Percentiles rank a stretch among this genome's conserved stretches.
These are phyloP conservation scores for Gnathonemus longibarbis DNA, from an alignment of 2,113 vertebrate species.

Conservation along the genomic window DNA sequence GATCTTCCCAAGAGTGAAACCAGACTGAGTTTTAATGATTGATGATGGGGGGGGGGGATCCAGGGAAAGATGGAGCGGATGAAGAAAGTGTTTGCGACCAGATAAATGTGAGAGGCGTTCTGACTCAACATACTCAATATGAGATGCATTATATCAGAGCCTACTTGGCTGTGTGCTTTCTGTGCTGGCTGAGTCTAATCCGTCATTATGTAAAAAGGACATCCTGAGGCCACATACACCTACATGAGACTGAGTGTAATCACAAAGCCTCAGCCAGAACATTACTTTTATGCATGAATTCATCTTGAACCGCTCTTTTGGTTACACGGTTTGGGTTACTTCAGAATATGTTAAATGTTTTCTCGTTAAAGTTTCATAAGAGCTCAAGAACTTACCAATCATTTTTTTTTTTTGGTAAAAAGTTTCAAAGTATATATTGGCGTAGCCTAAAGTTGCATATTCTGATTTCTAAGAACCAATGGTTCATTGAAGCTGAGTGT, in stretches of 20 bases:
- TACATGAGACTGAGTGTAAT: neutral
- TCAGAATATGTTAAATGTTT: neutral
- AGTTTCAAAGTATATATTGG: neutral
- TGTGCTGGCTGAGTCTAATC: neutral
- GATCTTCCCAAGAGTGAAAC: conserved; percentile 20
- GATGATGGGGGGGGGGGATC: neutral
- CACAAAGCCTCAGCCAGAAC: neutral
- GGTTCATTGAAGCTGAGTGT: neutral
- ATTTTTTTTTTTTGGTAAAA: neutral
- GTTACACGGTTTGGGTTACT: neutral
- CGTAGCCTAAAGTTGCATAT: neutral
- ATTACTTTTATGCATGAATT: neutral
- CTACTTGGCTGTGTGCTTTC: neutral
- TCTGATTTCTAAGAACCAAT: neutral
- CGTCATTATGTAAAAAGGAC: neutral
- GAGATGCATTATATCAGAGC: neutral
- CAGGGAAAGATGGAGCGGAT: neutral
- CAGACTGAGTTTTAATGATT: conserved; percentile 11
- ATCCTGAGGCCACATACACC: neutral
- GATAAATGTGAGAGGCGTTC: neutral
- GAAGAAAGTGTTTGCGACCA: neutral
- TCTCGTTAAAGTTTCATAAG: neutral
- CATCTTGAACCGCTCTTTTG: neutral
- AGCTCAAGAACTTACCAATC: neutral
- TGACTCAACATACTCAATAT: neutral